Evolutionary conservation across 2,888 invertebrate species (phyloP).

Genomic region (Rosalia funebris): DNA sequence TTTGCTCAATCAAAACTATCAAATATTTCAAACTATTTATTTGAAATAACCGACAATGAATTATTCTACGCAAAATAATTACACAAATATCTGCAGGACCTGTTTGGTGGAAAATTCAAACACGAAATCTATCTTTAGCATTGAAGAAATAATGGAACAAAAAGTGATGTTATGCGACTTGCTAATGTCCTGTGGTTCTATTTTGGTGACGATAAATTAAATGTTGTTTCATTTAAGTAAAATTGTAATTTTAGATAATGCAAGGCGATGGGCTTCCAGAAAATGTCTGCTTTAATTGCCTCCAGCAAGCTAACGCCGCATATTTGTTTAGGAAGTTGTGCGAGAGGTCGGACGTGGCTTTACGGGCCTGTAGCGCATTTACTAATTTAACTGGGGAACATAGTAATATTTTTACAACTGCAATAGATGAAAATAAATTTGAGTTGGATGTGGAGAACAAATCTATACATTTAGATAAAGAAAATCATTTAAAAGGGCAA

Average conservation of each 20-base stretch:
- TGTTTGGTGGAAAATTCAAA: constrained; percentile 44
- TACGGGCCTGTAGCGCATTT: constrained; percentile 38
- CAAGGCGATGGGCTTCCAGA: constrained; percentile 56
- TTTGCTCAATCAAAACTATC: too few relatives aligned
- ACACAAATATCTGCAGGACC: constrained; percentile 45
- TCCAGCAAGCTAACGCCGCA: constrained; percentile 48
- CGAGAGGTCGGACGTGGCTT: constrained; percentile 53
- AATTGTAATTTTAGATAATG: constrained; percentile 46
- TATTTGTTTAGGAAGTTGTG: constrained; percentile 54
- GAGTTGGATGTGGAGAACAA: constrained; percentile 24
- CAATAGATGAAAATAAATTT: constrained; percentile 11
- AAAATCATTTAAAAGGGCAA: constrained; percentile 7
- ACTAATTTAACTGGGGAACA: constrained; percentile 3
- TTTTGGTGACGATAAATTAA: constrained; percentile 43
- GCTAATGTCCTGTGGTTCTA: constrained; percentile 49
- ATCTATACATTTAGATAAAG: constrained; percentile 7
- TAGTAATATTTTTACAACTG: constrained; percentile 1
- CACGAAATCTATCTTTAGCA: constrained; percentile 44
- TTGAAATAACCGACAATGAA: constrained; percentile 1
- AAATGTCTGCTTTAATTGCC: constrained; percentile 55
- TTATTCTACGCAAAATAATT: constrained; percentile 14
- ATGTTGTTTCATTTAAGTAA: constrained; percentile 7
- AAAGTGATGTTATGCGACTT: constrained; percentile 45
- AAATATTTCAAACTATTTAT: too few relatives aligned
- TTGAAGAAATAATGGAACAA: constrained; percentile 44